These are phyloP conservation scores for Atta cephalotes DNA, from an alignment of 1,140 invertebrate genomes.

Conservation along the genomic window DNA sequence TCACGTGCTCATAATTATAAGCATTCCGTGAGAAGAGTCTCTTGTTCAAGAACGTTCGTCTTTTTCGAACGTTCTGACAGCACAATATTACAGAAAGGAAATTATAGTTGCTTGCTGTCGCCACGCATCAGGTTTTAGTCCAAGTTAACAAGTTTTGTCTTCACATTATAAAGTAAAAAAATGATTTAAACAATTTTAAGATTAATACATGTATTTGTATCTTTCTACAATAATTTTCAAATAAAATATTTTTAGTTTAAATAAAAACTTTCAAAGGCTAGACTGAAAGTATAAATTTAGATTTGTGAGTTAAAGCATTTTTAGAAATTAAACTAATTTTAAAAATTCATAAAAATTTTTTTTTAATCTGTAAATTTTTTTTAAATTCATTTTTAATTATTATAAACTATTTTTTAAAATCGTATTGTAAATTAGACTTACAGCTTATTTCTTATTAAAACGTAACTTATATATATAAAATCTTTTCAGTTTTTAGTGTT, in stretches of 20 bases:
- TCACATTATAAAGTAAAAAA: not conserved
- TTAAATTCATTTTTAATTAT: not conserved
- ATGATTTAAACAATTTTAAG: not conserved
- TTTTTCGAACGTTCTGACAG: not conserved
- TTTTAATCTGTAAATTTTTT: no score
- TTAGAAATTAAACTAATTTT: not conserved
- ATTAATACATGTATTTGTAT: not conserved
- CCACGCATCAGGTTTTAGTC: not conserved
- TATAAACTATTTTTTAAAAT: not conserved
- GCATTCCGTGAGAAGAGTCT: conserved; percentile 69
- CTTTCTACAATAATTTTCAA: not conserved
- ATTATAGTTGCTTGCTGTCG: conserved; percentile 10
- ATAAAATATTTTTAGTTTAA: not conserved
- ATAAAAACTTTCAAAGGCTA: not conserved
- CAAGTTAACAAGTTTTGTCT: not conserved
- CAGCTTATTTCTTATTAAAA: not conserved
- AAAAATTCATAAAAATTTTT: not conserved
- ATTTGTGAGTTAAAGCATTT: not conserved
- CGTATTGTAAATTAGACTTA: not conserved
- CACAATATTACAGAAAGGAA: conserved; percentile 21
- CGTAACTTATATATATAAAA: not conserved
- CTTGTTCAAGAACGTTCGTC: conserved; percentile 27
- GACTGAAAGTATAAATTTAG: not conserved
- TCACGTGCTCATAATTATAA: conserved; percentile 84
- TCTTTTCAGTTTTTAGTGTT: not conserved